Conservation (phyloP, 2,113 vertebrate species). For the Callocephalon fimbriatum region DNA sequence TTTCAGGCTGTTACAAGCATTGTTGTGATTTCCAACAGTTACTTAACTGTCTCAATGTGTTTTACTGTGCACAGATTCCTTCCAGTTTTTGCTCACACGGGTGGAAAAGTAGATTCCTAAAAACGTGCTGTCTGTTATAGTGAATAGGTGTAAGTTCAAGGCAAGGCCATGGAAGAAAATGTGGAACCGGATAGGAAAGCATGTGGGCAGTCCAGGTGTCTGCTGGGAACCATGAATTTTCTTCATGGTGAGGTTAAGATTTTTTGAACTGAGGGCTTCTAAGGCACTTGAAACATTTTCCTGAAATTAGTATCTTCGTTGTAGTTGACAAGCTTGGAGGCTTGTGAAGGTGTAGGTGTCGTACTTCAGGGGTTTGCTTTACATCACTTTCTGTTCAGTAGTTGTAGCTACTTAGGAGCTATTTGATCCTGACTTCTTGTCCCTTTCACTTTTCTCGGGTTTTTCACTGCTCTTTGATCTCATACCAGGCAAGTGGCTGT, state of each 20-base stretch:
- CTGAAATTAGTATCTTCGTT: not conserved
- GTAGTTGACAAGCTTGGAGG: not conserved
- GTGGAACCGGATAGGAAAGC: not conserved
- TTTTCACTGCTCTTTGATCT: not conserved
- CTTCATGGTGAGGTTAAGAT: not conserved
- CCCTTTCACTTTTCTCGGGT: not conserved
- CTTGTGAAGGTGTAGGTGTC: not conserved
- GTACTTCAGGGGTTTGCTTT: not conserved
- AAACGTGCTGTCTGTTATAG: not conserved
- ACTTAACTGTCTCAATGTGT: not conserved
- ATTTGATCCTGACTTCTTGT: not conserved
- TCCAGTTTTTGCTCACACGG: not conserved
- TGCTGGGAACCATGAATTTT: not conserved
- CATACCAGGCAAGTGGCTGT: not conserved
- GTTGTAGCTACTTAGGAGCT: not conserved
- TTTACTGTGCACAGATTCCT: not conserved
- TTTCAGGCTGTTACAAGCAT: not conserved
- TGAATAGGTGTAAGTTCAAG: not conserved
- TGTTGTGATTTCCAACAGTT: not conserved
- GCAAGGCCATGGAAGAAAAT: not conserved
- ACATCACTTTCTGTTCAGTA: not conserved
- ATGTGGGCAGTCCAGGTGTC: not conserved
- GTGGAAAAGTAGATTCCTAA: not conserved
- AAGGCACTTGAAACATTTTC: not conserved
- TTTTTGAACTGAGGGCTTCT: not conserved